Evolutionary conservation across 2,797 vertebrate genomes (phyloP).

Genomic region (Danionella dracula): DNA sequence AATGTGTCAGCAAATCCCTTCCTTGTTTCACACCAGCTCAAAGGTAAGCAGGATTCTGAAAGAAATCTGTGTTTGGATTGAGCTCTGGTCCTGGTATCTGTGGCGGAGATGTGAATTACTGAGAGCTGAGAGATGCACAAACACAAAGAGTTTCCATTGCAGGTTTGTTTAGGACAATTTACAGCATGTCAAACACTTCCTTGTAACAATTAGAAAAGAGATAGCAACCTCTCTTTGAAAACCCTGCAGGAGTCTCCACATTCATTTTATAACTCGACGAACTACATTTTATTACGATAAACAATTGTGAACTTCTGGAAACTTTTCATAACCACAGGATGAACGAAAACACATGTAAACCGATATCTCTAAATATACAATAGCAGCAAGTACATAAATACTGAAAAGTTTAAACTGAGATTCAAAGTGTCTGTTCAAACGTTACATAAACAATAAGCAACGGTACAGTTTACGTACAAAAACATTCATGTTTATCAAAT

Average conservation of each 20-base stretch:
- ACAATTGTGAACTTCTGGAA: neutral
- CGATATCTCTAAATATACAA: neutral
- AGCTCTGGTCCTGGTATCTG: neutral
- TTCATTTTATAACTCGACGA: neutral
- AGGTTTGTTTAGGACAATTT: constrained; percentile 18
- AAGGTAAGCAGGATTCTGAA: constrained; percentile 6
- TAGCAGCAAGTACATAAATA: constrained; percentile 1
- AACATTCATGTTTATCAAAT: neutral
- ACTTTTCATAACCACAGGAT: neutral
- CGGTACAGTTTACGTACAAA: neutral
- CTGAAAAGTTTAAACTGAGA: neutral
- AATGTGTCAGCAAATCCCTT: neutral
- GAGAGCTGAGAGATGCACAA: neutral
- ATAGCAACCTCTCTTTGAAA: neutral
- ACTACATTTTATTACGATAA: neutral
- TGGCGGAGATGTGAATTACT: neutral
- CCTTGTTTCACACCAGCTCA: constrained; percentile 14
- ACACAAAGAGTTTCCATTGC: constrained; percentile 18
- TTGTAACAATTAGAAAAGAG: constrained; percentile 15
- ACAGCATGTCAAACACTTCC: constrained; percentile 8
- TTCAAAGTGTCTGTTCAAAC: neutral
- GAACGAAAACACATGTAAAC: neutral
- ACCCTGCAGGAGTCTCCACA: neutral
- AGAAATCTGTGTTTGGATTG: constrained; percentile 6
- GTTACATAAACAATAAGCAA: neutral